These are phyloP conservation scores for Tinamus guttatus DNA, from an alignment of 2,113 vertebrate species.

Conservation along the genomic window DNA sequence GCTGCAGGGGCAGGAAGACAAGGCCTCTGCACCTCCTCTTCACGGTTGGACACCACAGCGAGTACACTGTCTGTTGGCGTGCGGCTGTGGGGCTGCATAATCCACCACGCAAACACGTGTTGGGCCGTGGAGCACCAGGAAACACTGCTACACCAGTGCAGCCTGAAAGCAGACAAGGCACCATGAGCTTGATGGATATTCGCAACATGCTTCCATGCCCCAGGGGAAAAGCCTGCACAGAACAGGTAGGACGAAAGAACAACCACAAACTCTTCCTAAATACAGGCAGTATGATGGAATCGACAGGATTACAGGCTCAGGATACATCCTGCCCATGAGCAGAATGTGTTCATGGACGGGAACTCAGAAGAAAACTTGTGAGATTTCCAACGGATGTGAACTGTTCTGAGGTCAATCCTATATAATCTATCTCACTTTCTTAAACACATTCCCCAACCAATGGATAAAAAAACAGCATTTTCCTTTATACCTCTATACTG, in stretches of 20 bases:
- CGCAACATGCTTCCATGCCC: fast-evolving
- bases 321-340: background rate
- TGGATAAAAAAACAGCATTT: background rate
- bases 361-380: background rate
- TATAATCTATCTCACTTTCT: background rate
- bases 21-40: background rate
- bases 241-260: fast-evolving
- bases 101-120: background rate
- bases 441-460: background rate
- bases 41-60: background rate
- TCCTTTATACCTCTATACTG: background rate
- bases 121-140: background rate
- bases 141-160: fast-evolving
- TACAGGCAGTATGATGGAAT: fast-evolving
- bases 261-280: background rate
- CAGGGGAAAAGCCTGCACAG: background rate
- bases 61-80: background rate
- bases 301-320: background rate
- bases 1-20: background rate
- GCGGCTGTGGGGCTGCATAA: background rate
- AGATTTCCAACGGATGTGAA: background rate
- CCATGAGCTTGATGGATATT: fast-evolving
- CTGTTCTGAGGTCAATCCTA: background rate
- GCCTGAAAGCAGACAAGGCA: background rate
- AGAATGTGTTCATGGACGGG: background rate